Evolutionary conservation across 2,888 invertebrate genomes (phyloP).

Genomic region (Antheraea assamensis): DNA sequence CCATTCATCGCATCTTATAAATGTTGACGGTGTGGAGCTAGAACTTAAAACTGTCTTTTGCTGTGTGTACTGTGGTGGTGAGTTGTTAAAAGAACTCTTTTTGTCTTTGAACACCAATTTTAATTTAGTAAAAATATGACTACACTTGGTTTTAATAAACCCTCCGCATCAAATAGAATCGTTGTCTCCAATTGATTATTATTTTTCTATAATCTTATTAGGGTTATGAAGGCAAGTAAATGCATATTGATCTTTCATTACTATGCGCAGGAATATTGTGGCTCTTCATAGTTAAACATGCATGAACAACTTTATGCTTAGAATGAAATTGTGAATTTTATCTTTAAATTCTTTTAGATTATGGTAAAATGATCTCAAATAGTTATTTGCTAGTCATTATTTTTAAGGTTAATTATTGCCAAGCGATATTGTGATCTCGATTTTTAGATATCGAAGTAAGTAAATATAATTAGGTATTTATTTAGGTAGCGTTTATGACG

Average conservation of each 20-base stretch:
- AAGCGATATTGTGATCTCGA: slow-evolving; percentile 78
- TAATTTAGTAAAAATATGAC: not conserved
- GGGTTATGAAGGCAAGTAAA: not conserved
- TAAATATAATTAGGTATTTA: slow-evolving; percentile 23
- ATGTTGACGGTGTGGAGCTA: not conserved
- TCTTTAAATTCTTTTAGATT: slow-evolving; percentile 8
- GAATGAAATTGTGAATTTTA: slow-evolving; percentile 9
- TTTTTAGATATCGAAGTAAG: slow-evolving; percentile 35
- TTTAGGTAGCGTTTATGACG: not conserved
- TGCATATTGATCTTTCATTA: not conserved
- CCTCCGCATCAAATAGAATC: not conserved
- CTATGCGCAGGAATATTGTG: not conserved
- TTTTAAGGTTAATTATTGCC: slow-evolving; percentile 64
- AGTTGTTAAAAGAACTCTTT: not conserved
- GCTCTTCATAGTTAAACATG: slow-evolving; percentile 10
- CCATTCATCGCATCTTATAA: not conserved
- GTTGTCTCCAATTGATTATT: not conserved
- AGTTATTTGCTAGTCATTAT: slow-evolving; percentile 49
- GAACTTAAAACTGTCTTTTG: not conserved
- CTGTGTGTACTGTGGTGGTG: not conserved
- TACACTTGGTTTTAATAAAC: not conserved
- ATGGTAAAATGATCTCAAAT: slow-evolving; percentile 45
- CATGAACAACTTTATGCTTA: not conserved
- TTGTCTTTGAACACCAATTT: not conserved
- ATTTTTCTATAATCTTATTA: not conserved